phyloP scores from a whole-genome alignment of 2,888 invertebrate species.

The Epiblema foenella region DNA sequence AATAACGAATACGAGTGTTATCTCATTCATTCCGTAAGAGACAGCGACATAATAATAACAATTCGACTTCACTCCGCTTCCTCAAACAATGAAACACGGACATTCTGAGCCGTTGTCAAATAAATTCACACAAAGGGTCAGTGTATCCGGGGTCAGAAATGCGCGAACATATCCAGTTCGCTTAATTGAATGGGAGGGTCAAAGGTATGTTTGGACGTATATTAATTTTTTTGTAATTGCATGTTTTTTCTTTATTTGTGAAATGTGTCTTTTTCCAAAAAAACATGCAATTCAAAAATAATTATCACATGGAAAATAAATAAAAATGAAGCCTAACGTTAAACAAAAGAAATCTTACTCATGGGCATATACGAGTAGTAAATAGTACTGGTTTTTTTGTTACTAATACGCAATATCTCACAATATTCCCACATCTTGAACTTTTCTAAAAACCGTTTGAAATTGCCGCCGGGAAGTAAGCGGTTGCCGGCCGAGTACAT shows the following conservation, averaged over 20 bases:
- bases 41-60: constrained; percentile 20
- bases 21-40: constrained; percentile 10
- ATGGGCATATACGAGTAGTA: too few relatives aligned
- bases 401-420: too few relatives aligned
- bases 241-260: constrained; percentile 6
- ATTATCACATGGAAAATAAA: too few relatives aligned
- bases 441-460: too few relatives aligned
- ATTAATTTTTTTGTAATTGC: constrained; percentile 27
- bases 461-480: too few relatives aligned
- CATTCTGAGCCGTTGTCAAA: constrained; percentile 24
- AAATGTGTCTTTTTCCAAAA: neutral
- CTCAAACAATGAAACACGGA: constrained; percentile 29
- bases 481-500: too few relatives aligned
- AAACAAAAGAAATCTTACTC: too few relatives aligned
- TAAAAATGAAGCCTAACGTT: too few relatives aligned
- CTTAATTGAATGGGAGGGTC: constrained; percentile 36
- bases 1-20: constrained; percentile 11
- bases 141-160: constrained; percentile 31
- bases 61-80: constrained; percentile 21
- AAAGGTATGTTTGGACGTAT: constrained; percentile 29
- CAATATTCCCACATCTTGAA: too few relatives aligned
- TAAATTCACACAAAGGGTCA: constrained; percentile 28
- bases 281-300: neutral
- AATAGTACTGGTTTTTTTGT: too few relatives aligned
- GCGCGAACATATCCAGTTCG: constrained; percentile 24